Percentiles rank a stretch among this genome's conserved stretches.
phyloP scores from a whole-genome alignment of 2,797 vertebrate genomes.

The Pipistrellus pipistrellus region DNA sequence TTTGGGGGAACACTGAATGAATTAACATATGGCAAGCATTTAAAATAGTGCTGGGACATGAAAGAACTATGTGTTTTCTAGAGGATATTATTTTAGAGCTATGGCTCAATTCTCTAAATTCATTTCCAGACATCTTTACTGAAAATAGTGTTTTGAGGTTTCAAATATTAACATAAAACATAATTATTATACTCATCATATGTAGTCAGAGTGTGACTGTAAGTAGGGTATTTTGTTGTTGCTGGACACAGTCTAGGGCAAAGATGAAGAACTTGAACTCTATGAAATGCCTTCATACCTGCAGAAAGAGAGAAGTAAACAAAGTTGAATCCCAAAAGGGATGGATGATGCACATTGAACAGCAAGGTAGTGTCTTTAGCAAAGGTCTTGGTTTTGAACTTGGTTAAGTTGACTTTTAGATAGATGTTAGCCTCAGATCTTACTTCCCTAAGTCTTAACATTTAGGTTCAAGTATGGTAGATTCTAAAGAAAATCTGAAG shows the following conservation, averaged over 20 bases:
- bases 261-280: neutral
- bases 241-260: neutral
- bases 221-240: neutral
- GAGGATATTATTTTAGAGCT: neutral
- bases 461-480: neutral
- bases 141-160: conserved; percentile 48
- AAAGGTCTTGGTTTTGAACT: neutral
- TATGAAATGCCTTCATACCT: neutral
- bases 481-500: conserved; percentile 37
- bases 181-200: neutral
- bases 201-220: neutral
- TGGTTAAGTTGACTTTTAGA: neutral
- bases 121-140: neutral
- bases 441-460: neutral
- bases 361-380: neutral
- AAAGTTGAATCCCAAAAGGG: neutral
- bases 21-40: neutral
- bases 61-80: conserved; percentile 17
- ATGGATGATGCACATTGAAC: neutral
- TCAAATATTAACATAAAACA: conserved; percentile 14
- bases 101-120: conserved; percentile 22
- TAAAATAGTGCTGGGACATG: neutral
- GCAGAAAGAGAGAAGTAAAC: neutral
- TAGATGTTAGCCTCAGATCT: neutral
- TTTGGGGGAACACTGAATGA: neutral